phyloP scores from a whole-genome alignment of 2,797 vertebrate genomes.

The Aratinga solstitialis region DNA sequence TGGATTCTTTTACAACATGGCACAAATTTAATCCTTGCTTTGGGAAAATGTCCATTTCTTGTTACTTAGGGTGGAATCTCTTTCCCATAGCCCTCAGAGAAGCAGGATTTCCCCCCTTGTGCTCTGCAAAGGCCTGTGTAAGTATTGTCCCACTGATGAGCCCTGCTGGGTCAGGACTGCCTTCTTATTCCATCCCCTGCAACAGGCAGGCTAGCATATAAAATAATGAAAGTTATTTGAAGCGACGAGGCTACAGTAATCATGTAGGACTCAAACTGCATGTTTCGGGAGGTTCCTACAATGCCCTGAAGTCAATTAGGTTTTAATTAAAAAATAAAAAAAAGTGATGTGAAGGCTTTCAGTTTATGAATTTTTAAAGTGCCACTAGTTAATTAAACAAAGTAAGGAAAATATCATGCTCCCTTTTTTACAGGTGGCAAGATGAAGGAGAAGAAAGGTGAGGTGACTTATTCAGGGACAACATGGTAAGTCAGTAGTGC shows the following conservation, averaged over 20 bases:
- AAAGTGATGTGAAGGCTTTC: not conserved
- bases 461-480: constrained; percentile 51
- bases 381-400: not conserved
- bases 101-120: not conserved
- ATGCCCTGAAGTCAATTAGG: constrained; percentile 54
- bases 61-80: not conserved
- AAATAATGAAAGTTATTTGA: not conserved
- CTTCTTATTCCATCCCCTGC: not conserved
- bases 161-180: not conserved
- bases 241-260: not conserved
- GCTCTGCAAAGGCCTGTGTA: not conserved
- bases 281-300: constrained; percentile 43
- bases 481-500: constrained; percentile 7
- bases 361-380: constrained; percentile 48
- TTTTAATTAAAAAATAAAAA: constrained; percentile 49
- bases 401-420: constrained; percentile 24
- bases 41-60: not conserved
- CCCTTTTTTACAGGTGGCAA: constrained; percentile 36
- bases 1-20: accelerated
- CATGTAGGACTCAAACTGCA: not conserved
- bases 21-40: not conserved
- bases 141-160: not conserved
- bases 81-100: not conserved
- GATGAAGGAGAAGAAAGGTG: constrained; percentile 47
- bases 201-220: not conserved